A percentile compares a stretch with the other conserved stretches of the same genome.
Evolutionary conservation across 2,797 vertebrate species (phyloP).

Genomic region (Alca torda): DNA sequence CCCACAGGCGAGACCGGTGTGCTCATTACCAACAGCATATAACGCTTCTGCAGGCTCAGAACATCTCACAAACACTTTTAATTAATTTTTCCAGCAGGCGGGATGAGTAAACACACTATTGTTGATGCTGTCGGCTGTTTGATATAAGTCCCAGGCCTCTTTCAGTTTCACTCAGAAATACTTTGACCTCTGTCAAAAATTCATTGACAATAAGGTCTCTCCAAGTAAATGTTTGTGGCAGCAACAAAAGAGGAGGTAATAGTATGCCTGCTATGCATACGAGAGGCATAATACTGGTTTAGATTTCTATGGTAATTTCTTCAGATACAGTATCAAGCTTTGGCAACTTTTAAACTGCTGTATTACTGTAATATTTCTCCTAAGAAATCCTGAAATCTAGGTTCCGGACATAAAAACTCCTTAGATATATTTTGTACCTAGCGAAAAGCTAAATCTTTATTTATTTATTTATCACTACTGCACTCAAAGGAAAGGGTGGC

Average conservation of each 20-base stretch:
- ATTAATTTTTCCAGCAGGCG: slow-evolving; percentile 55
- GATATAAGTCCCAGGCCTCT: slow-evolving; percentile 51
- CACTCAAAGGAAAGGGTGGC: not conserved
- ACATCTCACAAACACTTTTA: slow-evolving; percentile 44
- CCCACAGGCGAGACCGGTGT: not conserved
- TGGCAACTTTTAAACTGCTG: not conserved
- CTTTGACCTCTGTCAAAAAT: slow-evolving; percentile 67
- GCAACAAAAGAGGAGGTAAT: slow-evolving; percentile 62
- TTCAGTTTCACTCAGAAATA: slow-evolving; percentile 59
- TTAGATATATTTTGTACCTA: not conserved
- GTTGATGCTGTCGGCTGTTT: slow-evolving; percentile 55
- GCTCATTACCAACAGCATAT: not conserved
- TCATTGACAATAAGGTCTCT: slow-evolving; percentile 62
- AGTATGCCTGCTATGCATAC: slow-evolving; percentile 55
- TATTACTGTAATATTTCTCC: slow-evolving; percentile 2
- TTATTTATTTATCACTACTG: not conserved
- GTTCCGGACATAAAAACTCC: not conserved
- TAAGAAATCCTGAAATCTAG: not conserved
- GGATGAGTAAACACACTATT: slow-evolving; percentile 54
- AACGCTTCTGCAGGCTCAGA: not conserved
- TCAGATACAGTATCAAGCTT: slow-evolving; percentile 24
- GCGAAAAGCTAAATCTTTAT: not conserved
- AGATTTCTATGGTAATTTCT: slow-evolving; percentile 63
- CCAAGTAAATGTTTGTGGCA: slow-evolving; percentile 57
- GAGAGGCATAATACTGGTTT: slow-evolving; percentile 13